Base-by-base conservation (phyloP, 1,140 invertebrate species). In the Pogonomyrmex californicus region DNA sequence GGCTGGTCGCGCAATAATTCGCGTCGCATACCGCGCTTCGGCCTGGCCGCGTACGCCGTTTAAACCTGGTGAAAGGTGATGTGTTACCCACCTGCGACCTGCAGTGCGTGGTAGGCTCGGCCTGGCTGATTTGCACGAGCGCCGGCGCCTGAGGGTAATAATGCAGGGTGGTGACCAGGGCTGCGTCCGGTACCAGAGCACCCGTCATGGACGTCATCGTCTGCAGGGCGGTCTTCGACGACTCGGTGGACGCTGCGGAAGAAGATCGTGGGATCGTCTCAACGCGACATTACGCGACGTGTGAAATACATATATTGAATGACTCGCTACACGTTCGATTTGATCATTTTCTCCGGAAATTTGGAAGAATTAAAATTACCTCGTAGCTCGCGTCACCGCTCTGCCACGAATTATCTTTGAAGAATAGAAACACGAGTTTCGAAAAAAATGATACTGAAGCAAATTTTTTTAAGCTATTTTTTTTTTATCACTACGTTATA, bases 211-310 rank as follows among this genome's bases (percentile, higher is more conserved):
- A 95, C 56, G 95, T 95, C 78, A 96, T 94, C 6, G 96, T 95
- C 88, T 96, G 96, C 17, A 97, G 93, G 0, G 96, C 96, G 47
- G 77, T 81, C 92, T 97, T 97, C 4, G 96, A 96, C 1, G 95
- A 96, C 86, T 96, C 96, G 49, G 96, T 94, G 4, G 94, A 95
- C 36, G 94, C 94, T 95, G 76, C n/a, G 66, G 65, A 51, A n/a
- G 12, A 86, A n/a, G 12, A 86, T 76, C 7, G n/a, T 23, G n/a
- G 41, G 14, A 47, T 30, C 47, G 23, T 88, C 12, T 30, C 12
- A 14, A 41, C 36, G 17, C 49, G 33, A 23, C 23, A 2, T 38
- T 62, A 23, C 2, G 30, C 23, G 38, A 49, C 4, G 12, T 47
- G 33, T 17, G 23, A 51, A 54, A 38, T 36, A 1, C 10, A 73